Evolutionary conservation across 2,113 vertebrate species (phyloP).

Genomic region (Proterorhinus semilunaris): DNA sequence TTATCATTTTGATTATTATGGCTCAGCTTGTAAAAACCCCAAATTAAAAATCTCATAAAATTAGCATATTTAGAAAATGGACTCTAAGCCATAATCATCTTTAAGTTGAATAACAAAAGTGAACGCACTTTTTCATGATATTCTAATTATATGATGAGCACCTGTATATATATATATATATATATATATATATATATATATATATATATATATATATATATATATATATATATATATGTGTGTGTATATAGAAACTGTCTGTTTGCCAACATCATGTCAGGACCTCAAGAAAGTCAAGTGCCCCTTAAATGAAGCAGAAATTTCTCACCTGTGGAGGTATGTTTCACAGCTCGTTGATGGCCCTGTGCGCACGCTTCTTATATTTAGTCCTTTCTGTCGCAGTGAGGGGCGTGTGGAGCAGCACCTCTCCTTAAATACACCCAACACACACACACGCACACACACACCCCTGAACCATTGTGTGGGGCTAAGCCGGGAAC

Average conservation of each 20-base stretch:
- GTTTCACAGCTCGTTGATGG: slow-evolving; percentile 11
- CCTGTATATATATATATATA: too few species aligned
- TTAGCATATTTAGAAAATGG: too few species aligned
- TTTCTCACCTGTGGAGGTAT: slow-evolving; percentile 48
- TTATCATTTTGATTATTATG: too few species aligned
- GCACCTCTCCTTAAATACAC: slow-evolving; percentile 53
- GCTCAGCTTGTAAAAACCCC: too few species aligned
- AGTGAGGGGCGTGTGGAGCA: background rate
- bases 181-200: too few species aligned
- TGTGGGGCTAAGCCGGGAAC: slow-evolving; percentile 45
- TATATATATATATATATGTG: too few species aligned
- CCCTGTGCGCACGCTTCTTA: slow-evolving; percentile 49
- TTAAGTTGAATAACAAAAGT: too few species aligned
- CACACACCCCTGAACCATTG: slow-evolving; percentile 27
- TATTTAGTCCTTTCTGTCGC: slow-evolving; percentile 77
- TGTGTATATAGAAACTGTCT: background rate
- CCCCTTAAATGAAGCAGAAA: background rate
- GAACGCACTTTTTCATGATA: too few species aligned
- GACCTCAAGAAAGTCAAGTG: background rate
- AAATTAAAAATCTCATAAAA: too few species aligned
- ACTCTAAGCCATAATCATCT: too few species aligned
- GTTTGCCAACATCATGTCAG: background rate
- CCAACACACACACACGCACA: background rate
- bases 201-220: too few species aligned
- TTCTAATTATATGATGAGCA: too few species aligned